Evolutionary conservation across 1,140 invertebrate species (phyloP), one percentile per base, ranked within the genome.

Genomic region (Cydia strobilella): DNA sequence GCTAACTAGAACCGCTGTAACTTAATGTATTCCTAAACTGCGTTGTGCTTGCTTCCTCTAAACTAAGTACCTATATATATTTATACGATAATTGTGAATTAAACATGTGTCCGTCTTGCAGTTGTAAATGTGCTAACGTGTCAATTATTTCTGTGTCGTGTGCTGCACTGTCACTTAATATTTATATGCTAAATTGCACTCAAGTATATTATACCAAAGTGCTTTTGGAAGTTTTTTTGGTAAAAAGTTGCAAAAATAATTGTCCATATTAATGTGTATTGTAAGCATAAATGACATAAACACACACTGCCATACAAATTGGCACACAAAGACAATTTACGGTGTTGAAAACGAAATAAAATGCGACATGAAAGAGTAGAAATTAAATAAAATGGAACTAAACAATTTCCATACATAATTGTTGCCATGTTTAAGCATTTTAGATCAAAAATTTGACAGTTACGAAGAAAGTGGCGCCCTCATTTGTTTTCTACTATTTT

Each of bases 121-220:
- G 76, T 76, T 42, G 45, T 51, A 80, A 74, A 75, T 79, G 82
- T 83, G 82, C 80, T 83, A 80, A 80, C 62, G 77, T 77, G 85
- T 87, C 85, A 87, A 87, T 87, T 86, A 86, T 72, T 39, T 83
- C 31, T 39, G 27, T 65, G 27, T 59, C 20, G 51, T 59, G 45
- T 48, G 45, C 45, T 48, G 54, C 54, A 59, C 54, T 59, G 2
- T 59, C 54, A 59, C 54, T 59, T 48, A 78, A 80, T 74, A 63
- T 79, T 63, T 78, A 76, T 80, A 76, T 79, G 71, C 76, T 79
- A 48, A 20, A 23, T 59, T 1, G 1, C 54, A 59, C 54, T 59
- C 54, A 59, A 59, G 54, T n/a, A 23, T 3, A 20, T 18, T 51
- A 51, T 54, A 54, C 51, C 51, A 18, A 54, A 54, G 15, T 54